Conservation (phyloP, 2,888 invertebrate genomes). For the Coremacera marginata region DNA sequence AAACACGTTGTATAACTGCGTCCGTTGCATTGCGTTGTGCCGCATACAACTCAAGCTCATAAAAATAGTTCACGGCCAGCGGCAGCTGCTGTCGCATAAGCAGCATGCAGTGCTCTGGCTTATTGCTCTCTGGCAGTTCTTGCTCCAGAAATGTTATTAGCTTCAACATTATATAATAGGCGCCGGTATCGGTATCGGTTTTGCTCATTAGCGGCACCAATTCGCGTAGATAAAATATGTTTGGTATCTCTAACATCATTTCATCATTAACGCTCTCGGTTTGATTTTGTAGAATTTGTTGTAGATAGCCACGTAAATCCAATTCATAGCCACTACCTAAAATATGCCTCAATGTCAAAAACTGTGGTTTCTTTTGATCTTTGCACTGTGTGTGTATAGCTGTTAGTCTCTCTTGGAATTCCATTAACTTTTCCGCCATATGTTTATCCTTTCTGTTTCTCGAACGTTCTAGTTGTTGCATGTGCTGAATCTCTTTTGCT, state of each 20-base stretch:
- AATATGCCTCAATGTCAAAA: slow-evolving; percentile 46
- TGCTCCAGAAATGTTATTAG: slow-evolving; percentile 45
- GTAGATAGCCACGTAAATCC: slow-evolving; percentile 32
- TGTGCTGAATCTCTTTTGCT: slow-evolving; percentile 30
- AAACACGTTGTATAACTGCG: slow-evolving; percentile 1
- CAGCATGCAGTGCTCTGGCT: slow-evolving; percentile 31
- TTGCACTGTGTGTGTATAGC: slow-evolving; percentile 22
- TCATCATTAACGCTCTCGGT: slow-evolving; percentile 20
- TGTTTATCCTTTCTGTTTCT: not conserved
- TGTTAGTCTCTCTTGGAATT: slow-evolving; percentile 31
- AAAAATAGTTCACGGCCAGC: slow-evolving; percentile 12
- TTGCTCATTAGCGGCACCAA: slow-evolving; percentile 43
- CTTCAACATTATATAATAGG: slow-evolving; percentile 47
- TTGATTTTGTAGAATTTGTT: slow-evolving; percentile 23
- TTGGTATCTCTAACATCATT: slow-evolving; percentile 41
- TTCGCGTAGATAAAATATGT: slow-evolving; percentile 43
- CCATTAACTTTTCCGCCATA: slow-evolving; percentile 36
- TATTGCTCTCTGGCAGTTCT: slow-evolving; percentile 36
- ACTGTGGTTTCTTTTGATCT: slow-evolving; percentile 31
- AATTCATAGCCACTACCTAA: slow-evolving; percentile 5
- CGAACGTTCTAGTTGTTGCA: slow-evolving; percentile 36
- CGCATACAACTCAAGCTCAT: not conserved
- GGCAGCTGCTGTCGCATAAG: not conserved
- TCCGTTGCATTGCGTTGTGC: not conserved
- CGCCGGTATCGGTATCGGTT: slow-evolving; percentile 29